A percentile compares a stretch with the other conserved stretches of the same genome.
Evolutionary conservation across 2,888 invertebrate genomes (phyloP).

Genomic region (Tenthredo scrophulariae): DNA sequence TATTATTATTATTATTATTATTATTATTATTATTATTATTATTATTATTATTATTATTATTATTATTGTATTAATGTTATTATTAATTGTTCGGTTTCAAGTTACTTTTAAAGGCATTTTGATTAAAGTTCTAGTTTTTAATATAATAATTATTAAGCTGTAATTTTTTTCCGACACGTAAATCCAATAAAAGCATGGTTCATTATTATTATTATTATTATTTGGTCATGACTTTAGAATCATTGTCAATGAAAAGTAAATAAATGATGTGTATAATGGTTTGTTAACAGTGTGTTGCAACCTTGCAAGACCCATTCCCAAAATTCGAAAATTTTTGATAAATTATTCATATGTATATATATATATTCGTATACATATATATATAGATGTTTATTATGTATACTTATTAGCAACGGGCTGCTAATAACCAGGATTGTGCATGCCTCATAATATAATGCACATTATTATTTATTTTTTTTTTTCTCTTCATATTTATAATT

Average conservation of each 20-base stretch:
- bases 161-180: slow-evolving; percentile 68
- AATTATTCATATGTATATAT: background rate
- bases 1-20: slow-evolving; percentile 60
- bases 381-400: background rate
- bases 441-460: slow-evolving; percentile 29
- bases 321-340: slow-evolving; percentile 42
- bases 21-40: slow-evolving; percentile 63
- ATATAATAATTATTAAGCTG: slow-evolving; percentile 69
- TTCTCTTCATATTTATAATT: background rate
- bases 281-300: slow-evolving; percentile 73
- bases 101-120: slow-evolving; percentile 73
- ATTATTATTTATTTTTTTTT: background rate
- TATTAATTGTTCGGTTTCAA: slow-evolving; percentile 71
- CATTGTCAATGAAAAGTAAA: slow-evolving; percentile 73
- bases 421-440: slow-evolving; percentile 27
- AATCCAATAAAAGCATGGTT: slow-evolving; percentile 67
- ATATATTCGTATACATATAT: background rate
- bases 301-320: slow-evolving; percentile 65
- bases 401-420: background rate
- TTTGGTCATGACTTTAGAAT: slow-evolving; percentile 71
- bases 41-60: slow-evolving; percentile 60
- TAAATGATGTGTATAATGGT: slow-evolving; percentile 74
- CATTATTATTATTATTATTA: slow-evolving; percentile 66
- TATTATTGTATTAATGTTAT: slow-evolving; percentile 56
- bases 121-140: slow-evolving; percentile 71